A percentile compares a stretch with the other conserved stretches of the same genome.
These are phyloP conservation scores for Aspidoscelis tigris DNA, from an alignment of 2,113 vertebrate genomes.

Conservation along the genomic window DNA sequence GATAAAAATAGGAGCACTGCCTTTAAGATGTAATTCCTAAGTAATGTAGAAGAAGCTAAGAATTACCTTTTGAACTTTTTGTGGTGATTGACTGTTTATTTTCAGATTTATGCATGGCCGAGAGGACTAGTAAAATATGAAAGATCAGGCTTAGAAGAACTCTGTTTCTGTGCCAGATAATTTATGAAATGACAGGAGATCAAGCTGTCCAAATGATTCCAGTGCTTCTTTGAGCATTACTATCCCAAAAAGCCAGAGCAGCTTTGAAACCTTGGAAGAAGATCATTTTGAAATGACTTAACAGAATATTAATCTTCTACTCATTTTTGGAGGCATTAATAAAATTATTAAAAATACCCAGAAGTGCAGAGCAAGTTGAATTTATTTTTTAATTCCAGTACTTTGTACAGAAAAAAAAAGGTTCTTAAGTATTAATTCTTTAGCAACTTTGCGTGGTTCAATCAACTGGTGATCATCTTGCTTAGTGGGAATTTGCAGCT, in stretches of 20 bases:
- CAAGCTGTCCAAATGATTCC: neutral
- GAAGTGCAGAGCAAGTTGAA: neutral
- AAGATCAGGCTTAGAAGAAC: neutral
- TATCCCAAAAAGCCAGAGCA: neutral
- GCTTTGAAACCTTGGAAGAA: neutral
- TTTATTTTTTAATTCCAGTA: neutral
- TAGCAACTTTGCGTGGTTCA: neutral
- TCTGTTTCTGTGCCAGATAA: neutral
- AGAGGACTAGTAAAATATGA: neutral
- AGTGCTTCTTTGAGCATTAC: neutral
- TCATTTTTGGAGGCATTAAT: neutral
- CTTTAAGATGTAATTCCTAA: neutral
- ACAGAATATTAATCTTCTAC: neutral
- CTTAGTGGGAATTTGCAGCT: too few species aligned
- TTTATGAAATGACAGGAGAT: neutral
- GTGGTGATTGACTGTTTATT: neutral
- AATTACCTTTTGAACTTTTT: neutral
- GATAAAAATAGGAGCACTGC: neutral
- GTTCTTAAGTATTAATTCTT: neutral
- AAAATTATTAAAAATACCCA: neutral
- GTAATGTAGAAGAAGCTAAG: neutral
- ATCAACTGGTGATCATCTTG: too few species aligned
- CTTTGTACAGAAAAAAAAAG: neutral
- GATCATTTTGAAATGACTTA: neutral
- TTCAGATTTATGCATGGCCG: neutral